Evolutionary conservation across 2,888 invertebrate species (phyloP).

Genomic region (Pseudococcus jackbeardsleyi): DNA sequence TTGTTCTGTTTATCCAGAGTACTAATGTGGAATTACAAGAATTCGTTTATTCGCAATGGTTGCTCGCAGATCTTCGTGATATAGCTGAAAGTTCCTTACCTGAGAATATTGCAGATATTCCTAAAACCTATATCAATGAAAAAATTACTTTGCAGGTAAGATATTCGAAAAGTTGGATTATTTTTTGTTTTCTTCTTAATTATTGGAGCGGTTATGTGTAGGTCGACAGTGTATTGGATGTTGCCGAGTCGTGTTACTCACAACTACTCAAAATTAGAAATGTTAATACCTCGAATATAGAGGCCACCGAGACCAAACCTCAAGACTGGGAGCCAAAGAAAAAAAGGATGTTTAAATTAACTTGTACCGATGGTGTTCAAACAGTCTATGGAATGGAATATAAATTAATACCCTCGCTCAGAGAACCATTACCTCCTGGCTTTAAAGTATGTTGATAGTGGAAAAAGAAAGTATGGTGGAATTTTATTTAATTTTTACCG

Average conservation of each 20-base stretch:
- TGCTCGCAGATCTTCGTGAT: conserved; percentile 68
- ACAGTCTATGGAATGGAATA: conserved; percentile 68
- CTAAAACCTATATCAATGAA: conserved; percentile 66
- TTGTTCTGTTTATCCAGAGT: conserved; percentile 57
- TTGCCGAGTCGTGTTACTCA: conserved; percentile 68
- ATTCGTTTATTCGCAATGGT: conserved; percentile 68
- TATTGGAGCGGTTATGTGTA: conserved; percentile 36
- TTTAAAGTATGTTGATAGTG: conserved; percentile 66
- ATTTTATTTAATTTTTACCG: conserved; percentile 27
- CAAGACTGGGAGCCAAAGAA: conserved; percentile 66
- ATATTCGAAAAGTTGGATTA: background rate
- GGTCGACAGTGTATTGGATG: conserved; percentile 67
- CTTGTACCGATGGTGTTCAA: conserved; percentile 68
- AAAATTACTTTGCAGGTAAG: conserved; percentile 67
- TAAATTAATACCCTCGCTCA: conserved; percentile 67
- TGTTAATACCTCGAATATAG: conserved; percentile 66
- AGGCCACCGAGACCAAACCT: conserved; percentile 41
- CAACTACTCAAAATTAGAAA: conserved; percentile 67
- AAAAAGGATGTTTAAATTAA: conserved; percentile 67
- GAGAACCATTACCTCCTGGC: conserved; percentile 68
- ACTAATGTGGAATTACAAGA: conserved; percentile 27
- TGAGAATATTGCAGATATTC: conserved; percentile 64
- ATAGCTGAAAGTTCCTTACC: conserved; percentile 67
- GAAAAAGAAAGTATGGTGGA: background rate
- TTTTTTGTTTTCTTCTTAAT: background rate